A percentile compares a stretch with the other conserved stretches of the same genome.
Conservation (phyloP, 92 coral and sea anemone genomes). For the Palythoa grandis region DNA sequence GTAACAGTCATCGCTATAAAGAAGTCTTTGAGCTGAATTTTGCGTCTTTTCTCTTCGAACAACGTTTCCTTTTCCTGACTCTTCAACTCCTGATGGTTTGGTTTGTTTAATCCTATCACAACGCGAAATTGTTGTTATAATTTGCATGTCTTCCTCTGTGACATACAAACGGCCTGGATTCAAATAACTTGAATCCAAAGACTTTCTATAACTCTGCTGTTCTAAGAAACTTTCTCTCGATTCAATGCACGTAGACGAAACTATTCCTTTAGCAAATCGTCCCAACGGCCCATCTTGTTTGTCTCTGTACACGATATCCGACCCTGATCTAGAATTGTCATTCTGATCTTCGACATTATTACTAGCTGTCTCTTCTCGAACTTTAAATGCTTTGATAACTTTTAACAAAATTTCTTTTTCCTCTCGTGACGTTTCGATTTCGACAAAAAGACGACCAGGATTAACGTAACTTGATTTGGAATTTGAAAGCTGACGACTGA, state of each 20-base stretch:
- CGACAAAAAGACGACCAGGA: constrained; percentile 77
- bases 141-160: constrained; percentile 38
- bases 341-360: neutral
- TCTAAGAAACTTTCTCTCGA: neutral
- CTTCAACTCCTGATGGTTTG: neutral
- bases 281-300: constrained; percentile 10
- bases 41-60: neutral
- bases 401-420: constrained; percentile 4
- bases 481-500: constrained; percentile 52
- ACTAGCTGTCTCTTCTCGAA: neutral
- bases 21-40: neutral
- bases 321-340: neutral
- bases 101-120: neutral
- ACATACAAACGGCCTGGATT: constrained; percentile 45
- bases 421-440: constrained; percentile 28
- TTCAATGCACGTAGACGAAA: neutral
- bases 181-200: neutral
- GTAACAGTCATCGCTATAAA: neutral
- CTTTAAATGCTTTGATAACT: constrained; percentile 19
- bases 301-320: neutral
- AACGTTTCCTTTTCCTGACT: neutral
- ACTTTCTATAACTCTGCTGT: neutral
- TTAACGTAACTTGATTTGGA: constrained; percentile 45
- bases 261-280: neutral
- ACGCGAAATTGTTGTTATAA: constrained; percentile 5